Evolutionary conservation across 2,888 invertebrate genomes (phyloP).

Genomic region (Synergus laeviventris): DNA sequence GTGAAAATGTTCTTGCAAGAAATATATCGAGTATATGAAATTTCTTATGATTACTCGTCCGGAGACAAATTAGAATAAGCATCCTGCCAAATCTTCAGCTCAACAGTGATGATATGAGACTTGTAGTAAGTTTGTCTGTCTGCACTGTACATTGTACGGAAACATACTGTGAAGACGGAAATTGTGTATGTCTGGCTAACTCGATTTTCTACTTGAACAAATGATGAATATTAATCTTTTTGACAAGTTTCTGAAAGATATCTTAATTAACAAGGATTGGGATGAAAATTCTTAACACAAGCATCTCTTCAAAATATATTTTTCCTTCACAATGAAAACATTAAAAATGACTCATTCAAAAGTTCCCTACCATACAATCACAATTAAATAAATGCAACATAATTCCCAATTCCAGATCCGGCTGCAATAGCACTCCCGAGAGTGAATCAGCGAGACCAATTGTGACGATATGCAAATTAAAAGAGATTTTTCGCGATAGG

Average conservation of each 20-base stretch:
- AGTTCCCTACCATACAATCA: not conserved
- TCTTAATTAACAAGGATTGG: not conserved
- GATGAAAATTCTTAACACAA: not conserved
- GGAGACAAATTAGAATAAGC: not conserved
- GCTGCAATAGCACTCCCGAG: not conserved
- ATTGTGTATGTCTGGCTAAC: not conserved
- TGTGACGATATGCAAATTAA: slow-evolving; percentile 23
- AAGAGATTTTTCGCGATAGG: slow-evolving; percentile 25
- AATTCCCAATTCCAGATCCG: not conserved
- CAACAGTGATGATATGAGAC: not conserved
- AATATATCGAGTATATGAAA: not conserved
- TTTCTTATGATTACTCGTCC: not conserved
- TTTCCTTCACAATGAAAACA: not conserved
- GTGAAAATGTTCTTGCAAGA: not conserved
- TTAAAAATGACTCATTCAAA: not conserved
- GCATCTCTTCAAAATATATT: not conserved
- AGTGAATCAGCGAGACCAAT: not conserved
- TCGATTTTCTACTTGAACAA: not conserved
- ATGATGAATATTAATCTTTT: not conserved
- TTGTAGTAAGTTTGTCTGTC: not conserved
- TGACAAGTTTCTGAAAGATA: not conserved
- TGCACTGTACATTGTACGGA: too few species aligned
- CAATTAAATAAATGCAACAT: not conserved
- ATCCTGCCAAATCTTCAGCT: not conserved
- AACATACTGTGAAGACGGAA: too few species aligned